Conservation (phyloP, 37 sponge, comb jelly and placozoan species). For the Geodia barretti region DNA sequence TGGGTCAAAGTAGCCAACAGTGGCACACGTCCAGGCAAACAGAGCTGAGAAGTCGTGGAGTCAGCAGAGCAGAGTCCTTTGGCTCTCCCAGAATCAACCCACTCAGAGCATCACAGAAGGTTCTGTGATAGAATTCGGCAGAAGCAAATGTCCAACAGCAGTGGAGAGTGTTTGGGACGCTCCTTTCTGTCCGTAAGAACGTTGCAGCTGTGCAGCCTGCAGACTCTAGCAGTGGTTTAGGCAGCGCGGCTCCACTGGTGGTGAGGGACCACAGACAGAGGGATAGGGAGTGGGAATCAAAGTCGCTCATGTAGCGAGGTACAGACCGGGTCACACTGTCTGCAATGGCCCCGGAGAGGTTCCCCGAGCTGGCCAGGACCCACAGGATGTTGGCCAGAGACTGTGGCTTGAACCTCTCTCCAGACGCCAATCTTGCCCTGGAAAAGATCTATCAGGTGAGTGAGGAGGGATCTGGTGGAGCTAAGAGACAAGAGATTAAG, state of each 20-base stretch:
- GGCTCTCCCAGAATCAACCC: slow-evolving; percentile 1
- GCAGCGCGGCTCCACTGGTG: background rate
- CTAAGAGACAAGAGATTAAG: background rate
- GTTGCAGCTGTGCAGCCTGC: background rate
- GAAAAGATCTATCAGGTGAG: background rate
- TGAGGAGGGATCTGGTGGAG: background rate
- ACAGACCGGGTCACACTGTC: background rate
- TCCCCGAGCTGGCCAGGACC: background rate
- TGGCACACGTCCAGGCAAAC: slow-evolving; percentile 21
- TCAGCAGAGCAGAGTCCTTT: background rate
- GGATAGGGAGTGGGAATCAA: slow-evolving; percentile 5
- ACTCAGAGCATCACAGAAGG: background rate
- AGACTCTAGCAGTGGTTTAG: background rate
- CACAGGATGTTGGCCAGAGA: background rate
- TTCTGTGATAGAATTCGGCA: background rate
- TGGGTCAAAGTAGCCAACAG: slow-evolving; percentile 10
- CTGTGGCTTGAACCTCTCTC: background rate
- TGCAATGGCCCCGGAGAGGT: background rate
- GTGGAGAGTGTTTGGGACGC: background rate
- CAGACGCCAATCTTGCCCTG: background rate
- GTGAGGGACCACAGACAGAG: slow-evolving; percentile 8
- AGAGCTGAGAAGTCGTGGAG: slow-evolving; percentile 22
- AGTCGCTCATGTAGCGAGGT: background rate
- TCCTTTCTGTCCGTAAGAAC: background rate
- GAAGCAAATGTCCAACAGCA: slow-evolving; percentile 2